phyloP scores from a whole-genome alignment of 2,113 vertebrate genomes.

The Antidorcas marsupialis region DNA sequence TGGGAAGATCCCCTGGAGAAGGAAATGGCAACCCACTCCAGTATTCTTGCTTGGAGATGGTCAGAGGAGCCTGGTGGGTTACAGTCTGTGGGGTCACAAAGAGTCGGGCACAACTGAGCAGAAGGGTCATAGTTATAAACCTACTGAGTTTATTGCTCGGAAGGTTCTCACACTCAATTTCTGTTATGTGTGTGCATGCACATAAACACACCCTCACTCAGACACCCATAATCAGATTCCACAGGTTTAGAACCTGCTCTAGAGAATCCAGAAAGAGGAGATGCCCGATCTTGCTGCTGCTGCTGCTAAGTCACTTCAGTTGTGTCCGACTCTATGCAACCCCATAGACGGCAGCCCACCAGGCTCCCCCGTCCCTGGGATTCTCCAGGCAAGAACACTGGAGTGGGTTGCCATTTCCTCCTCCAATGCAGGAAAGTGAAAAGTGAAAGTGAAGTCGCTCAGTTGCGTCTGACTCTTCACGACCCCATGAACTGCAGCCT shows the following conservation, averaged over 20 bases:
- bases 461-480: no score
- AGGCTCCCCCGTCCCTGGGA: fast-evolving
- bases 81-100: background rate
- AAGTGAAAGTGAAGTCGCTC: no score
- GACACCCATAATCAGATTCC: background rate
- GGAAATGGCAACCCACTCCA: background rate
- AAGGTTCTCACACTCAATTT: background rate
- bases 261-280: background rate
- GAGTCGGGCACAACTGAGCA: fast-evolving
- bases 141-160: background rate
- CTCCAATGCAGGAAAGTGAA: no score
- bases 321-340: no score
- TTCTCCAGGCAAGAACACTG: no score
- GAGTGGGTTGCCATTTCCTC: no score
- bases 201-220: background rate
- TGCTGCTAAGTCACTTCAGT: no score
- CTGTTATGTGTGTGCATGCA: fast-evolving
- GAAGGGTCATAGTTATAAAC: background rate
- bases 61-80: background rate
- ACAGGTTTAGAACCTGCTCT: background rate
- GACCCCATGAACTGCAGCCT: no score
- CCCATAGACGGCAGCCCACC: no score
- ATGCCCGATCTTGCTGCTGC: background rate
- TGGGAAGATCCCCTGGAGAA: background rate
- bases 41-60: background rate